phyloP scores from a whole-genome alignment of 2,113 vertebrate genomes.

The Syrrhaptes paradoxus region DNA sequence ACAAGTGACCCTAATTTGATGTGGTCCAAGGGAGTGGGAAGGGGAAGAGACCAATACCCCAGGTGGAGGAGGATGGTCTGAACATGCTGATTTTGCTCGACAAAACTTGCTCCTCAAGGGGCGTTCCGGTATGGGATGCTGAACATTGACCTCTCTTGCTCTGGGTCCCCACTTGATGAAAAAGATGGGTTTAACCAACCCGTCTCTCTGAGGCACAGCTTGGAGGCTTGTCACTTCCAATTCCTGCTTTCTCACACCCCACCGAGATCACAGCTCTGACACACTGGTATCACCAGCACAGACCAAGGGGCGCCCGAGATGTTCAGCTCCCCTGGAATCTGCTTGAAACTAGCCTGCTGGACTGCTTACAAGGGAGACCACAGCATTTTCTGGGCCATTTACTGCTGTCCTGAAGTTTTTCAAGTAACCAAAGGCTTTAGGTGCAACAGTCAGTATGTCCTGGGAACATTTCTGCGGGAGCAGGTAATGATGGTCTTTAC shows the following conservation, averaged over 20 bases:
- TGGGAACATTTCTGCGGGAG: not conserved
- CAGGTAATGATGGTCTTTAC: slow-evolving; percentile 42
- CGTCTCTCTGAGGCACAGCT: fast-evolving
- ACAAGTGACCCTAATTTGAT: not conserved
- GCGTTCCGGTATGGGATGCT: fast-evolving
- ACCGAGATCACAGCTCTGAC: not conserved
- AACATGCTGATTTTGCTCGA: not conserved
- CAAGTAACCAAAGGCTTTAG: not conserved
- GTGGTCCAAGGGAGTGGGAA: not conserved
- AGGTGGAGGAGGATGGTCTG: not conserved
- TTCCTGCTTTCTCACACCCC: not conserved
- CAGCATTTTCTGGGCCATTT: not conserved
- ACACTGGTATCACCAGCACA: not conserved
- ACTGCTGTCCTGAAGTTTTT: not conserved
- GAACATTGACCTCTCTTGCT: not conserved
- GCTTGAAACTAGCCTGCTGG: not conserved
- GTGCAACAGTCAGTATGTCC: not conserved
- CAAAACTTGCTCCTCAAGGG: not conserved
- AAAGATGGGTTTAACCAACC: not conserved
- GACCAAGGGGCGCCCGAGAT: fast-evolving
- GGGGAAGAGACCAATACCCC: not conserved
- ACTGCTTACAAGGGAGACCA: not conserved
- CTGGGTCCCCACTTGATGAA: not conserved
- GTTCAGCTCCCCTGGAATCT: fast-evolving
- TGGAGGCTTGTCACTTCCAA: not conserved